Evolutionary conservation across 1,140 invertebrate species (phyloP).

Genomic region (Polyergus mexicanus): DNA sequence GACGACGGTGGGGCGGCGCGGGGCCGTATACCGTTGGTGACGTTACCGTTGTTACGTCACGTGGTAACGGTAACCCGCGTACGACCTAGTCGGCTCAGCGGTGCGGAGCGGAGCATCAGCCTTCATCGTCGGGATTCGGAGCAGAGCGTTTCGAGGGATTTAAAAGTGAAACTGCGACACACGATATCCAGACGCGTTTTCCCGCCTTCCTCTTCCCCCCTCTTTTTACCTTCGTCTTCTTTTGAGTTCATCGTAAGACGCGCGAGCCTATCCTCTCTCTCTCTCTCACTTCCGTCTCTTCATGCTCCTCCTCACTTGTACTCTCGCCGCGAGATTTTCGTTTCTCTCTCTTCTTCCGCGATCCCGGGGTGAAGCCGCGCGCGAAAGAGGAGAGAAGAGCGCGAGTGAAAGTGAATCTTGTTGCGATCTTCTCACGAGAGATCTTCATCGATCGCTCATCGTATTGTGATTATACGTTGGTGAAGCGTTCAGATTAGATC

Average conservation of each 20-base stretch:
- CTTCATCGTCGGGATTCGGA: conserved; percentile 63
- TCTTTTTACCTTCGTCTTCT: conserved; percentile 3
- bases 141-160: conserved; percentile 80
- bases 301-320: conserved; percentile 4
- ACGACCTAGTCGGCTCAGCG: conserved; percentile 74
- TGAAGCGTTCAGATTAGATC: conserved; percentile 55
- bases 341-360: conserved; percentile 15
- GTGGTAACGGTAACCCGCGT: conserved; percentile 82
- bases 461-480: conserved; percentile 53
- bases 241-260: not conserved
- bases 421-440: conserved; percentile 61
- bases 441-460: conserved; percentile 20
- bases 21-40: conserved; percentile 52
- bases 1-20: not conserved
- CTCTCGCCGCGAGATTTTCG: not conserved
- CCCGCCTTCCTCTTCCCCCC: not conserved
- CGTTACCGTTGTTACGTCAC: conserved; percentile 81
- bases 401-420: conserved; percentile 73
- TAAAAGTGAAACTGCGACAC: conserved; percentile 85
- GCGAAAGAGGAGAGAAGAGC: conserved; percentile 63
- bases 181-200: conserved; percentile 72
- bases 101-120: conserved; percentile 36
- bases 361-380: conserved; percentile 32
- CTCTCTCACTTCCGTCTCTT: too few species aligned
- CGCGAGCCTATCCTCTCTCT: not conserved